A percentile compares a stretch with the other conserved stretches of the same genome.
These are phyloP conservation scores for Dryadula phaetusa DNA, from an alignment of 2,888 invertebrate genomes.

Conservation along the genomic window DNA sequence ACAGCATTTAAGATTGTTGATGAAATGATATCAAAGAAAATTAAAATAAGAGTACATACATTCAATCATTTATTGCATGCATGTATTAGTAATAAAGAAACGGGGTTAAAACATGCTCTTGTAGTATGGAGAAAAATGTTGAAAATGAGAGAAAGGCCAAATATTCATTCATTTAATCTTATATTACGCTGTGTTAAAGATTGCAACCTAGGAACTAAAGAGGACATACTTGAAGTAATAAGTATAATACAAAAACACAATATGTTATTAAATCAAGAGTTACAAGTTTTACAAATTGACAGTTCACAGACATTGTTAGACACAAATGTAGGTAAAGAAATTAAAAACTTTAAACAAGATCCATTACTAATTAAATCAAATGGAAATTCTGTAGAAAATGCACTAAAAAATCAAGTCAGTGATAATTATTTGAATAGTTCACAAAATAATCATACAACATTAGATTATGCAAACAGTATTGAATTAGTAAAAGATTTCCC, in stretches of 20 bases:
- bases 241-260: conserved; percentile 57
- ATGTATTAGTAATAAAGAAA: conserved; percentile 90
- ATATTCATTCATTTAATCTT: conserved; percentile 90
- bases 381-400: neutral
- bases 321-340: neutral
- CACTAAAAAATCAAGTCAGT: neutral
- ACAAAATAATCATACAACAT: neutral
- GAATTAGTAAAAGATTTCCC: conserved; percentile 42
- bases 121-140: conserved; percentile 94
- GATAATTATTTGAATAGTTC: neutral
- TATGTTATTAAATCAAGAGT: conserved; percentile 45
- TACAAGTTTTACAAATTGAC: conserved; percentile 46
- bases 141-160: conserved; percentile 86
- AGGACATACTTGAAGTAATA: conserved; percentile 83
- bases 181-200: conserved; percentile 91
- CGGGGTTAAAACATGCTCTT: conserved; percentile 92
- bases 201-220: conserved; percentile 89
- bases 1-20: conserved; percentile 93
- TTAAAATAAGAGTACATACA: conserved; percentile 87
- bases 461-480: conserved; percentile 19
- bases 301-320: conserved; percentile 31
- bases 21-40: conserved; percentile 89
- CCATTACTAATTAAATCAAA: neutral
- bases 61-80: conserved; percentile 93
- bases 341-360: neutral